These are phyloP conservation scores for Myioborus melanocephalus DNA, from an alignment of 2,797 vertebrate genomes.

Conservation along the genomic window DNA sequence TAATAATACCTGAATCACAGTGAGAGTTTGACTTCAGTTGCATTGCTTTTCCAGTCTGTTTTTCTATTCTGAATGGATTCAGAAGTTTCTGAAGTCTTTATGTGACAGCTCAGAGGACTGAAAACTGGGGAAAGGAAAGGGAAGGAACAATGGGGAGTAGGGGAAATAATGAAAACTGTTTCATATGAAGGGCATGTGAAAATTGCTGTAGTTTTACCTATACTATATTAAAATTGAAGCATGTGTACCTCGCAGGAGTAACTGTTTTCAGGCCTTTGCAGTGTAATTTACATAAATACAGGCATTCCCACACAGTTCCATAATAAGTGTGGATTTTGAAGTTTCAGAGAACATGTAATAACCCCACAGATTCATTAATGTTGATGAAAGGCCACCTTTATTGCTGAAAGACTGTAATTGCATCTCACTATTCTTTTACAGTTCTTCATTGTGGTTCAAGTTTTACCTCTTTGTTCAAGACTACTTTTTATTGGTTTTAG, in stretches of 20 bases:
- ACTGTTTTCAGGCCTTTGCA: background rate
- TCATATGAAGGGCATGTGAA: rapidly evolving
- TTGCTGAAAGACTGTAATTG: background rate
- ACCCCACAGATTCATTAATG: background rate
- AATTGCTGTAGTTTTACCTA: background rate
- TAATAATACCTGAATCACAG: background rate
- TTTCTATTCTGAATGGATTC: rapidly evolving
- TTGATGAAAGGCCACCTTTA: background rate
- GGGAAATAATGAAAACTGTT: background rate
- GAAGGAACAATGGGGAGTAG: background rate
- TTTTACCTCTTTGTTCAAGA: background rate
- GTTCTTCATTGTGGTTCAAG: background rate
- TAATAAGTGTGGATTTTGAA: background rate
- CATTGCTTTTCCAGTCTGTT: background rate
- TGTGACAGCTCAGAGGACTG: background rate
- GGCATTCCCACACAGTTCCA: background rate
- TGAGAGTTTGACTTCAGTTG: background rate
- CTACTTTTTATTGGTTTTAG: background rate
- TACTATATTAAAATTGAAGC: background rate
- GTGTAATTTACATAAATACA: background rate
- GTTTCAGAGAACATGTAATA: background rate
- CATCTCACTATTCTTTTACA: background rate
- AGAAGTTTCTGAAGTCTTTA: background rate
- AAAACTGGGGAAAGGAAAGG: background rate
- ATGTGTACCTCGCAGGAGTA: background rate